Evolutionary conservation across 2,797 vertebrate species (phyloP).

Genomic region (Clarias platycephalus): DNA sequence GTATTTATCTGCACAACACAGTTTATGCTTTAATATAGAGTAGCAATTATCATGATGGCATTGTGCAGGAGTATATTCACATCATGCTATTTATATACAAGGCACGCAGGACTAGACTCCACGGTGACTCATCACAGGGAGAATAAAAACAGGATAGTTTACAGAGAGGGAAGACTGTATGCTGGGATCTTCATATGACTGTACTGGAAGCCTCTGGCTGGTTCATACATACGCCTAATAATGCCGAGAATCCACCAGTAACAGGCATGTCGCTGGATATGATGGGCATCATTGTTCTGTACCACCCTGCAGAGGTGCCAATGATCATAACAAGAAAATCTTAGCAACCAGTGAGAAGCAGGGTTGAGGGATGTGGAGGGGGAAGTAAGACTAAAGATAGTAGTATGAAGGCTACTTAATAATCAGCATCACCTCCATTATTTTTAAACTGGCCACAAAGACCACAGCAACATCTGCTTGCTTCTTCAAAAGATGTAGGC

Average conservation of each 20-base stretch:
- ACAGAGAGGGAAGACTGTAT: background rate
- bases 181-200: background rate
- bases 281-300: background rate
- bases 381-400: background rate
- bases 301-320: background rate
- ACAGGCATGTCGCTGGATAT: background rate
- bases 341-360: background rate
- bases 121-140: background rate
- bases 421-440: background rate
- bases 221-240: background rate
- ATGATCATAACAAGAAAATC: background rate
- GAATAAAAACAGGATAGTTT: background rate
- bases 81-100: background rate
- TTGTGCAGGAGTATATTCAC: background rate
- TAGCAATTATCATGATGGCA: background rate
- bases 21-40: background rate
- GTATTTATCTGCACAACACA: background rate
- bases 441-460: background rate
- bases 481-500: background rate
- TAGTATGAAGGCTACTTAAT: background rate
- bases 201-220: background rate
- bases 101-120: background rate
- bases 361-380: too few species aligned
- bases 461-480: background rate
- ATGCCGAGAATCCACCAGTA: background rate